phyloP scores from a whole-genome alignment of 1,140 invertebrate genomes.

The Ceratina calcarata region DNA sequence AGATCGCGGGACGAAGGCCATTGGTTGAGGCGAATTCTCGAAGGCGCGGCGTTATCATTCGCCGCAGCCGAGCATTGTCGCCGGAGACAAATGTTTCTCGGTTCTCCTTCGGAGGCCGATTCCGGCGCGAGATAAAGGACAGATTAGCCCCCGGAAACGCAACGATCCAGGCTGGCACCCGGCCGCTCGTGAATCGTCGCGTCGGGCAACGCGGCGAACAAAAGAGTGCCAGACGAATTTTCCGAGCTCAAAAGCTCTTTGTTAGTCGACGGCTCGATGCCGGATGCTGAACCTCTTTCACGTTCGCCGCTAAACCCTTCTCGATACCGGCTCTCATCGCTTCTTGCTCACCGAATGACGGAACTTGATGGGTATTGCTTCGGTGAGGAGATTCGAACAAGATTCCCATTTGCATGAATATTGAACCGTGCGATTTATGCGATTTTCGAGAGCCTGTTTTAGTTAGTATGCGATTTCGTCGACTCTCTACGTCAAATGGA shows the following conservation, averaged over 20 bases:
- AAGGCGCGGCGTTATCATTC: not conserved
- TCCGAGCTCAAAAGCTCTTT: not conserved
- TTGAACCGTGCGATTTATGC: constrained; percentile 1
- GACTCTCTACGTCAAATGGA: no score
- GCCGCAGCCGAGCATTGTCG: constrained; percentile 4
- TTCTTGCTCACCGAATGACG: not conserved
- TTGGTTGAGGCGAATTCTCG: not conserved
- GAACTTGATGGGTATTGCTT: not conserved
- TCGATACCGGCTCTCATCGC: not conserved
- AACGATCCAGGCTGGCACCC: constrained; percentile 20
- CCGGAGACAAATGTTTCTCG: constrained; percentile 31
- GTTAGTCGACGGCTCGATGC: constrained; percentile 11
- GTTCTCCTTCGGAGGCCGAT: constrained; percentile 1
- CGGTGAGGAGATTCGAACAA: not conserved
- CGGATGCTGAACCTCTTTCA: constrained; percentile 21
- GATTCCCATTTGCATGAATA: constrained; percentile 11
- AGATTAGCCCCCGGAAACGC: constrained; percentile 41
- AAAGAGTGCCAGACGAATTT: constrained; percentile 38
- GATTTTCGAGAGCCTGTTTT: not conserved
- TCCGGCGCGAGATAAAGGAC: constrained; percentile 33
- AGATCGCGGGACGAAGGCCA: not conserved
- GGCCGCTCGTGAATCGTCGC: constrained; percentile 13
- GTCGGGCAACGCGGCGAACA: constrained; percentile 10
- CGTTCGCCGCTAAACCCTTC: not conserved
- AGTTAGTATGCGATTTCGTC: no score